phyloP scores from a whole-genome alignment of 2,113 vertebrate genomes.

The Pheucticus melanocephalus region DNA sequence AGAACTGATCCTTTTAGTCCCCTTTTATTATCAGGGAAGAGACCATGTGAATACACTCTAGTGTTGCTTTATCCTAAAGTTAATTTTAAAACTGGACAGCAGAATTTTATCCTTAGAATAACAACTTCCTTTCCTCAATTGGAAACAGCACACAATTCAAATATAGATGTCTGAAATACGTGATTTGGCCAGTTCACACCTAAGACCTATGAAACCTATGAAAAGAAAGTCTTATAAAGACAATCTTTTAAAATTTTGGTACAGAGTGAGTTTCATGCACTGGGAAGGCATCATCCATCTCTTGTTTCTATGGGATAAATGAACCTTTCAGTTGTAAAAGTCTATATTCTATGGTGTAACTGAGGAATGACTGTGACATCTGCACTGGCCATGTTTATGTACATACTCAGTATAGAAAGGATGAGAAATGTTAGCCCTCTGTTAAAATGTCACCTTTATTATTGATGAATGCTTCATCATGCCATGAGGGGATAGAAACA shows the following conservation, averaged over 20 bases:
- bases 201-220: background rate
- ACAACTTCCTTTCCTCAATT: background rate
- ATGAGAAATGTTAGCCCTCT: background rate
- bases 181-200: background rate
- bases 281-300: background rate
- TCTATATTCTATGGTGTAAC: background rate
- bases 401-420: background rate
- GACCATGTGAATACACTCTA: background rate
- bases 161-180: background rate
- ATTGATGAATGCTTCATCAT: background rate
- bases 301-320: background rate
- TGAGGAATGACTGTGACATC: background rate
- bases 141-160: background rate
- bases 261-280: background rate
- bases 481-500: background rate
- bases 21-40: background rate
- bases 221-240: background rate
- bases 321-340: background rate
- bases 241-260: background rate
- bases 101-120: background rate
- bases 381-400: background rate
- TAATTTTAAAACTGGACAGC: background rate
- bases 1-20: fast-evolving
- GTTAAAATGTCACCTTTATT: background rate
- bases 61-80: background rate